Conservation (phyloP, 2,797 vertebrate genomes). For the Syncerus caffer region DNA sequence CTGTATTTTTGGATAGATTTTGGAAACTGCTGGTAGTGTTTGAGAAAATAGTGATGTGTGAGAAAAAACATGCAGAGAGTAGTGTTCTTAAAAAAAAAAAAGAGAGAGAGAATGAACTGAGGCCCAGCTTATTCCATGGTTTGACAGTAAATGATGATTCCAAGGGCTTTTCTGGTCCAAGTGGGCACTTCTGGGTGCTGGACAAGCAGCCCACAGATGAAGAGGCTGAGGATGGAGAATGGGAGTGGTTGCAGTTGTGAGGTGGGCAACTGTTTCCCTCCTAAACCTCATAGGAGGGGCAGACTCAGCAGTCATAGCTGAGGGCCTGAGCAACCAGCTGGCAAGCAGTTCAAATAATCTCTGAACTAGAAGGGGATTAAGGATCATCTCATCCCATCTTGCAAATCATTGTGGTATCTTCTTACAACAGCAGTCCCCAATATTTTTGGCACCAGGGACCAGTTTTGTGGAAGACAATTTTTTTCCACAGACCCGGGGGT, state of each 20-base stretch:
- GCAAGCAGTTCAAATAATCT: not conserved
- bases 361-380: not conserved
- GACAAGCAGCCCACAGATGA: not conserved
- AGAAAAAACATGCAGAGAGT: not conserved
- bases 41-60: not conserved
- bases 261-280: not conserved
- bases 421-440: not conserved
- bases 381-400: not conserved
- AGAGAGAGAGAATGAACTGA: not conserved
- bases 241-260: not conserved
- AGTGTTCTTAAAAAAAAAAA: not conserved
- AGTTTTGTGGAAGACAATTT: not conserved
- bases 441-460: not conserved
- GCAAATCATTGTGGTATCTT: not conserved
- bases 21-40: not conserved
- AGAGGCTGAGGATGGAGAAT: not conserved
- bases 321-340: not conserved
- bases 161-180: not conserved
- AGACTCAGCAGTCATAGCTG: not conserved
- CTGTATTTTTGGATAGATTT: not conserved
- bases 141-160: not conserved
- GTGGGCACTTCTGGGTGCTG: not conserved
- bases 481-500: not conserved
- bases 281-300: not conserved
- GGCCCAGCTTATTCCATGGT: not conserved